These are phyloP conservation scores for Felis chaus DNA, from an alignment of 2,113 vertebrate species.

Conservation along the genomic window DNA sequence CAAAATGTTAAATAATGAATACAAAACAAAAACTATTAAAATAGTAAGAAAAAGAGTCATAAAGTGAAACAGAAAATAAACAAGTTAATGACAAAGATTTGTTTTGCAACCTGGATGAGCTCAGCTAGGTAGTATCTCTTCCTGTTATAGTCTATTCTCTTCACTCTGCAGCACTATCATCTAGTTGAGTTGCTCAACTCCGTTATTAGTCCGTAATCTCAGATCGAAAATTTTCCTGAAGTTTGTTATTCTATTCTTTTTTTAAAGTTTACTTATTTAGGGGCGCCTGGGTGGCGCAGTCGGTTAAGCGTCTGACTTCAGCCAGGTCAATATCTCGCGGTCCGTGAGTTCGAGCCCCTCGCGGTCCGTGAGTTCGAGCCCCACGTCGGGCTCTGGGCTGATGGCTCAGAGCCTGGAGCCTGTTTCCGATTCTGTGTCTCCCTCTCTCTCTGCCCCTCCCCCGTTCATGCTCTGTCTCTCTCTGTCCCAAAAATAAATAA, in stretches of 20 bases:
- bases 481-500: no score
- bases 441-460: no score
- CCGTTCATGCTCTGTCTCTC: no score
- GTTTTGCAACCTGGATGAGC: neutral
- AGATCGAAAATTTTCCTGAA: slow-evolving; percentile 4
- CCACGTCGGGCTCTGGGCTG: no score
- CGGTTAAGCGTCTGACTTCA: no score
- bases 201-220: neutral
- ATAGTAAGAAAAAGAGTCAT: neutral
- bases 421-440: no score
- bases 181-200: neutral
- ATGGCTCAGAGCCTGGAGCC: no score
- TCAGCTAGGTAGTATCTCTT: slow-evolving; percentile 14
- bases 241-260: neutral
- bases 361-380: no score
- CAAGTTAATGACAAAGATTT: neutral
- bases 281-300: no score
- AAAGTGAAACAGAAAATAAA: neutral
- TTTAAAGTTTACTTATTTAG: no score
- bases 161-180: neutral
- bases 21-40: slow-evolving; percentile 22
- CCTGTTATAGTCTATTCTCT: neutral
- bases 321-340: no score
- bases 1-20: neutral
- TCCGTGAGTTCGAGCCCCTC: no score